A percentile compares a stretch with the other conserved stretches of the same genome.
Conservation (phyloP, 2,113 vertebrate genomes). For the Tragelaphus strepsiceros region DNA sequence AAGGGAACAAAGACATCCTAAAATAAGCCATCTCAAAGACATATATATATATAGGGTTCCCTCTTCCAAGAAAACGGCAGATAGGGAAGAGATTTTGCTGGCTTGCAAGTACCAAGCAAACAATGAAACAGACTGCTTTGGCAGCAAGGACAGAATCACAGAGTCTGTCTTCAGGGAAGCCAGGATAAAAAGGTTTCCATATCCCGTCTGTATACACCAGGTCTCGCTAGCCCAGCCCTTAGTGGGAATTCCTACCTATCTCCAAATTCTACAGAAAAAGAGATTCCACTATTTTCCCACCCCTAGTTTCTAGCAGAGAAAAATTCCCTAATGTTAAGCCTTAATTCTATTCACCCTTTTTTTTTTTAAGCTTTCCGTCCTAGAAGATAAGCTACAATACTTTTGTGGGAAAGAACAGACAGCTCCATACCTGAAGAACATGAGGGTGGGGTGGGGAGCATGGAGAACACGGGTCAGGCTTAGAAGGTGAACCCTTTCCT, state of each 20-base stretch:
- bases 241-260: not conserved
- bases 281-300: not conserved
- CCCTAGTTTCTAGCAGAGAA: not conserved
- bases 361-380: not conserved
- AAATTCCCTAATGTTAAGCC: not conserved
- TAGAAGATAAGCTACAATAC: not conserved
- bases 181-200: not conserved
- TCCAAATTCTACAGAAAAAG: constrained; percentile 14
- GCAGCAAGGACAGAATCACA: not conserved
- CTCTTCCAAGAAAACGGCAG: not conserved
- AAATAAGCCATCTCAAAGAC: not conserved
- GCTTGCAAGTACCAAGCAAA: not conserved
- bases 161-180: not conserved
- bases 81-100: not conserved
- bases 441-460: too few species aligned
- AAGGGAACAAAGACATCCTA: constrained; percentile 42
- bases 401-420: not conserved
- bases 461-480: not conserved
- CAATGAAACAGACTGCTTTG: not conserved
- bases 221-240: not conserved
- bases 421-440: not conserved
- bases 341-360: not conserved
- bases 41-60: not conserved
- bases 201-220: not conserved
- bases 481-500: not conserved